Evolutionary conservation across 2,797 vertebrate genomes (phyloP).

Genomic region (Coregonus suidteri): DNA sequence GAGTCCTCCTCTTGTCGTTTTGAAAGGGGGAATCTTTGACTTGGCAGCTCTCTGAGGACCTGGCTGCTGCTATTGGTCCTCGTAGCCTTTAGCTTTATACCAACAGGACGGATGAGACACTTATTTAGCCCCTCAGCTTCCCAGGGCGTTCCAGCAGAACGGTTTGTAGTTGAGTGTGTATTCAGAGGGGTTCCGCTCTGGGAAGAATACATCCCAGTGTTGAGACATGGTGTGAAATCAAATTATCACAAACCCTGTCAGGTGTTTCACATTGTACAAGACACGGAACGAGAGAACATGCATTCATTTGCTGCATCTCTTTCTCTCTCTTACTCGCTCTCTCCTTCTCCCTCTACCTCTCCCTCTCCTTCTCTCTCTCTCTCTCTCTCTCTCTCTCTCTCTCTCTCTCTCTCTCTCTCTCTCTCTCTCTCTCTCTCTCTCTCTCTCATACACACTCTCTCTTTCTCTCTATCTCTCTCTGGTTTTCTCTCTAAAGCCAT

Average conservation of each 20-base stretch:
- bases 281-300: slow-evolving; percentile 48
- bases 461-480: slow-evolving; percentile 6
- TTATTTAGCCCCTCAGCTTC: background rate
- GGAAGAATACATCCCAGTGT: slow-evolving; percentile 32
- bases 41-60: slow-evolving; percentile 44
- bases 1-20: slow-evolving; percentile 47
- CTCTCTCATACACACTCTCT: background rate
- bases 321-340: background rate
- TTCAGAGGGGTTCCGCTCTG: slow-evolving; percentile 38
- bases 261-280: slow-evolving; percentile 41
- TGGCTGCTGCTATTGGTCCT: slow-evolving; percentile 21
- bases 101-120: background rate
- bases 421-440: slow-evolving; percentile 11
- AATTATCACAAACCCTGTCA: slow-evolving; percentile 65
- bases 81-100: slow-evolving; percentile 23
- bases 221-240: slow-evolving; percentile 54
- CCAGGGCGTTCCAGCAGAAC: too few species aligned
- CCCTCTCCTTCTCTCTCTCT: background rate
- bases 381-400: slow-evolving; percentile 15
- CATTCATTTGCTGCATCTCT: slow-evolving; percentile 15
- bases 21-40: slow-evolving; percentile 27
- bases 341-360: slow-evolving; percentile 1
- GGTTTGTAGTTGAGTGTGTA: slow-evolving; percentile 29
- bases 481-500: background rate
- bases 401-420: slow-evolving; percentile 1